Conservation (phyloP, 2,797 vertebrate genomes). For the Crocidura indochinensis region DNA sequence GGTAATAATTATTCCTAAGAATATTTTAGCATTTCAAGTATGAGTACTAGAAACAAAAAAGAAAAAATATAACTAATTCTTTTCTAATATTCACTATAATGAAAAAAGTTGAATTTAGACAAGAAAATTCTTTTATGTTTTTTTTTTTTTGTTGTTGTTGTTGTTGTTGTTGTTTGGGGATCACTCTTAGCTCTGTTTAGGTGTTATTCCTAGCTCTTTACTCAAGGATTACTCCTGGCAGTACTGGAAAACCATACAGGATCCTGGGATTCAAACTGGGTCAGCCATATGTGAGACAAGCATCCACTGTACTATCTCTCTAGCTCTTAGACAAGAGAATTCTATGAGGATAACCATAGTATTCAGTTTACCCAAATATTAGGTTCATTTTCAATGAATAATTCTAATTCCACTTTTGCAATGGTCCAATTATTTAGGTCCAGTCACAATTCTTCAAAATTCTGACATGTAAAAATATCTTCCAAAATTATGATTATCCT, state of each 20-base stretch:
- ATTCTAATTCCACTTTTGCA: not conserved
- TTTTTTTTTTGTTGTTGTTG: no score
- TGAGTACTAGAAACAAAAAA: not conserved
- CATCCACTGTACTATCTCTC: no score
- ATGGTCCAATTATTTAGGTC: not conserved
- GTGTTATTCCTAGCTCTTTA: no score
- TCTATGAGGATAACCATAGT: not conserved
- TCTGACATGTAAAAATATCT: conserved; percentile 17
- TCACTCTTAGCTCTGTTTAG: no score
- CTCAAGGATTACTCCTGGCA: no score
- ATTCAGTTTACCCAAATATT: not conserved
- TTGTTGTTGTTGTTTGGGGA: no score
- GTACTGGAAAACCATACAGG: no score
- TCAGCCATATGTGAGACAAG: no score
- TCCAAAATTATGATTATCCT: conserved; percentile 6
- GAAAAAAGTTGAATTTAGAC: not conserved
- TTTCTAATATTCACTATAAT: not conserved
- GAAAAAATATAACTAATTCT: not conserved
- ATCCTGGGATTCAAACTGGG: no score
- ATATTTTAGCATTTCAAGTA: not conserved
- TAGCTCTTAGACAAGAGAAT: not conserved
- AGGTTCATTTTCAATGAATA: not conserved
- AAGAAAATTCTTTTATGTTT: not conserved
- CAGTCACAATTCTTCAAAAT: not conserved
- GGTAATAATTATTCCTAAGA: not conserved